Evolutionary conservation across 2,888 invertebrate species (phyloP).

Genomic region (Zaprionus lineosus): DNA sequence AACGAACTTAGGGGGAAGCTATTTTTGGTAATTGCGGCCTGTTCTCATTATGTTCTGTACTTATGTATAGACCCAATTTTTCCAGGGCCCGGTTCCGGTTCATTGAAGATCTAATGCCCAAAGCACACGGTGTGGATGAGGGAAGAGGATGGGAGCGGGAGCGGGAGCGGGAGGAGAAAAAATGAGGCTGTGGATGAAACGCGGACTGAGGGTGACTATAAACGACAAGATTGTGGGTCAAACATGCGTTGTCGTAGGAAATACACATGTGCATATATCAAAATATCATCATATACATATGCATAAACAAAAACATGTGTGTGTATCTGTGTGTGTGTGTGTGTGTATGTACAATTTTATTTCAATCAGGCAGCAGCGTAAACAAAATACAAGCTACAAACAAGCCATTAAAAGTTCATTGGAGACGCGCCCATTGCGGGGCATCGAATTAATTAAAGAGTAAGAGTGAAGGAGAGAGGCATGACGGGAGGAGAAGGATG

Average conservation of each 20-base stretch:
- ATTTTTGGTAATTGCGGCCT: slow-evolving; percentile 59
- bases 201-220: slow-evolving; percentile 23
- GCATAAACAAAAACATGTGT: slow-evolving; percentile 12
- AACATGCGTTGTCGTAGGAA: slow-evolving; percentile 40
- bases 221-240: slow-evolving; percentile 66
- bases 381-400: slow-evolving; percentile 63
- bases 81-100: slow-evolving; percentile 51
- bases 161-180: not conserved
- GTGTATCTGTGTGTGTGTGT: slow-evolving; percentile 1
- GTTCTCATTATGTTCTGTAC: slow-evolving; percentile 32
- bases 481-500: slow-evolving; percentile 20
- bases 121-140: slow-evolving; percentile 35
- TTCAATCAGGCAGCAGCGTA: slow-evolving; percentile 60
- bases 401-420: slow-evolving; percentile 63
- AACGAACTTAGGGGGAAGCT: slow-evolving; percentile 26
- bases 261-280: slow-evolving; percentile 10
- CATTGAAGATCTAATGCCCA: slow-evolving; percentile 52
- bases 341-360: slow-evolving; percentile 46
- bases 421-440: slow-evolving; percentile 66
- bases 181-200: not conserved
- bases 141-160: too few species aligned
- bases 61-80: slow-evolving; percentile 9
- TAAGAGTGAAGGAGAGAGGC: too few species aligned
- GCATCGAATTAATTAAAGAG: slow-evolving; percentile 72
- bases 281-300: not conserved